These are phyloP conservation scores for Drosophila pallidifrons DNA, from an alignment of 1,140 invertebrate species.

Conservation along the genomic window DNA sequence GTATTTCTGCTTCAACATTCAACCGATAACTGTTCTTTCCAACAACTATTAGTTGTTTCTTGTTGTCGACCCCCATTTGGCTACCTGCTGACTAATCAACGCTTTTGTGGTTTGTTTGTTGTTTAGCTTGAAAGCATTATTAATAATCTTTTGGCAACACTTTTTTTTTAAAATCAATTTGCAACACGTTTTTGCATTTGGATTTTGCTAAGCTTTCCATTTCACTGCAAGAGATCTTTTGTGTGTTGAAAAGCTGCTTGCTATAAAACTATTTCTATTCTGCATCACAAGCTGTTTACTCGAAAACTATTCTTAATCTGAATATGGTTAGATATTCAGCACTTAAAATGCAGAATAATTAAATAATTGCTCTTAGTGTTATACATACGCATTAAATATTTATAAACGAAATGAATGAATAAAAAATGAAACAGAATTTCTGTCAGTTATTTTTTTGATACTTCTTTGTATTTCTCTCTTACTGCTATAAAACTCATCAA, in stretches of 20 bases:
- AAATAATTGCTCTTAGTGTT: background rate
- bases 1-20: background rate
- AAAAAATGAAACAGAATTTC: background rate
- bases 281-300: too few species aligned
- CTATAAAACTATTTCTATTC: slow-evolving; percentile 7
- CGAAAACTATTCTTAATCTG: too few species aligned
- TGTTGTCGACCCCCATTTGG: slow-evolving; percentile 27
- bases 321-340: background rate
- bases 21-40: slow-evolving; percentile 20
- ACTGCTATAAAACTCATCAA: slow-evolving; percentile 51
- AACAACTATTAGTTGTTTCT: slow-evolving; percentile 4
- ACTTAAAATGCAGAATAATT: background rate
- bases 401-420: background rate
- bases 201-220: slow-evolving; percentile 65
- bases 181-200: slow-evolving; percentile 65
- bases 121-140: slow-evolving; percentile 34
- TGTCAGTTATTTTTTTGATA: background rate
- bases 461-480: slow-evolving; percentile 17
- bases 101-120: slow-evolving; percentile 45
- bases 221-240: slow-evolving; percentile 35
- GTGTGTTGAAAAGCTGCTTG: slow-evolving; percentile 8
- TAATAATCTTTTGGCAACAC: slow-evolving; percentile 53
- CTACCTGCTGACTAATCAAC: slow-evolving; percentile 62
- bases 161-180: slow-evolving; percentile 65
- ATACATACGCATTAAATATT: background rate